These are phyloP conservation scores for Lucifuga dentata DNA, from an alignment of 2,113 vertebrate species.

Conservation along the genomic window DNA sequence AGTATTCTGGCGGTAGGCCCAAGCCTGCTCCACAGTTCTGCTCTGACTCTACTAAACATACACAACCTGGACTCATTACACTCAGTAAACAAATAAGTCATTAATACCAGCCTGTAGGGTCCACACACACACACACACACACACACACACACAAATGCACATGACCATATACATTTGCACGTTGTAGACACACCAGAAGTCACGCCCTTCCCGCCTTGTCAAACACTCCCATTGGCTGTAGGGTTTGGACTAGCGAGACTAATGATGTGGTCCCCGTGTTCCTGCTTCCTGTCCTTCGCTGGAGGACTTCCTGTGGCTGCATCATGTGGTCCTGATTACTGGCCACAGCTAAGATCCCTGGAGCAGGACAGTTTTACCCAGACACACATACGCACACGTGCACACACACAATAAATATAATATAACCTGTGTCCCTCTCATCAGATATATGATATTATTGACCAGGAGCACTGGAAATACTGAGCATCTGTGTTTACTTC, in stretches of 20 bases:
- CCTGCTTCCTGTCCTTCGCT: constrained; percentile 85
- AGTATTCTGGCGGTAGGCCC: constrained; percentile 60
- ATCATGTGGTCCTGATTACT: constrained; percentile 95
- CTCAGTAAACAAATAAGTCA: constrained; percentile 80
- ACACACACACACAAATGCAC: constrained; percentile 21
- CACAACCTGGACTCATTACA: constrained; percentile 76
- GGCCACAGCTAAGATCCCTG: constrained; percentile 86
- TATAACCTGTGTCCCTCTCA: constrained; percentile 82
- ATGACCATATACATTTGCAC: constrained; percentile 23
- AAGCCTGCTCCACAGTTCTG: constrained; percentile 51
- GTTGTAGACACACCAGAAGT: constrained; percentile 34
- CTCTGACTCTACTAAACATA: constrained; percentile 63
- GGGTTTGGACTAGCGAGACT: constrained; percentile 65
- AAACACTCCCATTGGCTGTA: constrained; percentile 66
- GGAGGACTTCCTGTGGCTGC: constrained; percentile 88
- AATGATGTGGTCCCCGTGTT: constrained; percentile 79
- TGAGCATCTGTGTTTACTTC: constrained; percentile 69
- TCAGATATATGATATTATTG: constrained; percentile 90
- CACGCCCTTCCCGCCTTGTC: constrained; percentile 66
- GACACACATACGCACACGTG: constrained; percentile 15
- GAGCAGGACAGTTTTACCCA: constrained; percentile 53
- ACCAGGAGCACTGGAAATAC: constrained; percentile 80
- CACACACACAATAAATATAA: constrained; percentile 69
- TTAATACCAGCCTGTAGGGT: constrained; percentile 75
- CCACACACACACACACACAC: constrained; percentile 52